Base-by-base conservation (phyloP, 2,797 vertebrate genomes). In the Myoxocephalus aenaeus region DNA sequence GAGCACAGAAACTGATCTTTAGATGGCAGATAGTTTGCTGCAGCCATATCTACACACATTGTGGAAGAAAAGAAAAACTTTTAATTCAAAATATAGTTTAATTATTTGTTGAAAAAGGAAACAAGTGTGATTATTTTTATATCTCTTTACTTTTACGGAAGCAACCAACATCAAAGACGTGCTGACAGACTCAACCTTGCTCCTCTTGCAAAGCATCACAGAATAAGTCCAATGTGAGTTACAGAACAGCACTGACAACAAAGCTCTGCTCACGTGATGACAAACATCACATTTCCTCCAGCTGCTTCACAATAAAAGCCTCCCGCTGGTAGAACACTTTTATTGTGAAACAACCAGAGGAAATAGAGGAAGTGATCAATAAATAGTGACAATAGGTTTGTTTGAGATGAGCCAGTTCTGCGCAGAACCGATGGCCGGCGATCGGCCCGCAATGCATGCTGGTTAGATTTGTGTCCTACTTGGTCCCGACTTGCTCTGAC, bases 1-100 rank as follows among this genome's bases (percentile, higher is more conserved):
- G 66, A 70, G 59, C 74, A 77, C 38, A 70, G 74, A 0, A 70
- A 70, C 32, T 70, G 75, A 13, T 65, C 67, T n/a, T 70, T 54
- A 27, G 38, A 46, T 1, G 0, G n/a, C 13, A n/a, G 20, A 50
- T 0, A 3, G 22, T 1, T 57, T 2, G 18, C 70, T 50, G 70
- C 40, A 59, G 51, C 42, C 63, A 65, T 65, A 4, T 65, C 63
- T 65, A n/a, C 27, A 65, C 63, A 48, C 1, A 29, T 11, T 29
- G 54, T 4, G 27, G 25, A 65, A 48, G 13, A 65, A 48, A 65
- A 48, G 2, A 32, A 57, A 15, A 8, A 54, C 25, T 7, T 14
- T 27, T 15, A 0, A 5, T 27, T 1, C 5, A 15, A 51, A 22
- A 22, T 51, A 51, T 8, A 20, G 18, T 48, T 48, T 1, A 20